Evolutionary conservation across 37 sponge, comb jelly and placozoan genomes (phyloP).

Genomic region (Aphrocallistes beatrix): DNA sequence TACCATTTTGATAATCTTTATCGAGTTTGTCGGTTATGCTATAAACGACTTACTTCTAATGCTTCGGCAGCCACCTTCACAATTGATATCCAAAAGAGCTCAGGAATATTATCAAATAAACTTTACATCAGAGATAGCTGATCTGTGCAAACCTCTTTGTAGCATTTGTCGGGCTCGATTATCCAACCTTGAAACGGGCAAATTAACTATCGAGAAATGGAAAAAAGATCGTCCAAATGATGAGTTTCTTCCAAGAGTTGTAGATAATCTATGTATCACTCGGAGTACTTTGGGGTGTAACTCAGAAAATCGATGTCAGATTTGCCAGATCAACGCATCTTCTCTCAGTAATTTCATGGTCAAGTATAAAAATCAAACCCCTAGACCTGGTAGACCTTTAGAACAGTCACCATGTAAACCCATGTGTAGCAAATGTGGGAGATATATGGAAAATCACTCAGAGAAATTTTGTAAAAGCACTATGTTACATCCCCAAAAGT

Average conservation of each 20-base stretch:
- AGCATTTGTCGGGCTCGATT: conserved; percentile 16
- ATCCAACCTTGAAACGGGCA: conserved; percentile 11
- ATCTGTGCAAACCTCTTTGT: neutral
- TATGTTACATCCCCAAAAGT: neutral
- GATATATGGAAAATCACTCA: conserved; percentile 9
- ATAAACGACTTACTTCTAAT: neutral
- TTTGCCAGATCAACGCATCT: neutral
- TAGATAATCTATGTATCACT: neutral
- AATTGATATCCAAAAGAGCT: neutral
- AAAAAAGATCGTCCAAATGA: neutral
- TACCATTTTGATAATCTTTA: too few species aligned
- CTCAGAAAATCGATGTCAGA: neutral
- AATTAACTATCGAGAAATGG: neutral
- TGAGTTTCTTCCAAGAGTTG: neutral
- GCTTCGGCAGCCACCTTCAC: conserved; percentile 3
- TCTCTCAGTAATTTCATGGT: neutral
- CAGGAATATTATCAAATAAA: neutral
- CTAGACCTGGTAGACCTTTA: conserved; percentile 18
- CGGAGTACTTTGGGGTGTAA: conserved; percentile 9
- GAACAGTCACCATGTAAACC: conserved; percentile 17
- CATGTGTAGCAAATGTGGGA: conserved; percentile 2
- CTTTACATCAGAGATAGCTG: conserved; percentile 1
- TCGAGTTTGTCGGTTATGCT: too few species aligned
- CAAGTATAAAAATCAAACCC: neutral
- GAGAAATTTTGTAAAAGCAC: neutral